Base-by-base conservation (phyloP, 2,113 vertebrate genomes). In the Tetrax tetrax region DNA sequence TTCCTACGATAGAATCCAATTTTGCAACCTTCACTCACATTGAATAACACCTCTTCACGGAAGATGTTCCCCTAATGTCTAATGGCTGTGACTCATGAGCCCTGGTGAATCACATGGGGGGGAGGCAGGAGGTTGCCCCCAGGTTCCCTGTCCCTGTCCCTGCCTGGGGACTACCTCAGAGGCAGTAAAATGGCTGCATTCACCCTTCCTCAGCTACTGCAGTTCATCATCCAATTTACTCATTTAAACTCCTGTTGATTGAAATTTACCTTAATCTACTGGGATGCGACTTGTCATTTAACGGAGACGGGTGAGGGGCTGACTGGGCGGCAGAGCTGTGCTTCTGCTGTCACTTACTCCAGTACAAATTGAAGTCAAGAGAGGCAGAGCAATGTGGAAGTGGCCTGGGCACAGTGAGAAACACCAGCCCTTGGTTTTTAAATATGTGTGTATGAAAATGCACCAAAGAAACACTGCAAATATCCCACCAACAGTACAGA, bases 261-360 rank as follows among this genome's bases (percentile, higher is more conserved):
- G 79, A 93, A 94, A 90, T 88, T 85, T 65, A 45, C 79, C n/a
- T 74, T 86, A 83, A 92, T 83, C 79, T 64, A 27, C 75, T 86
- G 88, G 85, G 75, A 83, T 45, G 54, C 0, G 0, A 76, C 29
- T 90, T 72, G 45, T 66, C 38, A 85, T 64, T 85, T 69, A 60
- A 63, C 1, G 0, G 74, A 51, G 70, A 48, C 0, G 16, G 51
- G 81, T 28, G 37, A 85, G 61, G 29, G 24, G 65, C 77, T 71
- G 74, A 19, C 2, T 2, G 51, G 33, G 65, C 0, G 0, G 61
- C 74, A 90, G 74, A 90, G 74, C 35, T 1, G 3, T 18, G 53
- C 33, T 82, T 66, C 51, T 79, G 70, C 61, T 72, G 12, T 27
- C 69, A 27, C 29, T 75, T 63, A 64, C n/a, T 74, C 21, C 56